Evolutionary conservation across 2,888 invertebrate genomes (phyloP).

Genomic region (Heteromurus nitidus): DNA sequence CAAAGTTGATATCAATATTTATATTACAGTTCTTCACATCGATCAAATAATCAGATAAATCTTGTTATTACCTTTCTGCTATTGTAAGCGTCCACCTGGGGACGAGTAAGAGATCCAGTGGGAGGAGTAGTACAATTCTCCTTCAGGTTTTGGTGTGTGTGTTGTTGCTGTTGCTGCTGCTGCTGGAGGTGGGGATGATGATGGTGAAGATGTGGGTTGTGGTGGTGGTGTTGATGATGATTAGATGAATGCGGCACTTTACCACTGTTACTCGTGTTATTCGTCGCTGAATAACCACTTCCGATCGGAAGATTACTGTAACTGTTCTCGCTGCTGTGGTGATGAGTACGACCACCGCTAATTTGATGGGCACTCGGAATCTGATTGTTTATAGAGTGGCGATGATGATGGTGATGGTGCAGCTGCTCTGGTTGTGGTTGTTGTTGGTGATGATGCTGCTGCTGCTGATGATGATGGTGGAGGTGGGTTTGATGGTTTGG

Average conservation of each 20-base stretch:
- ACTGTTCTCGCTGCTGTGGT: slow-evolving; percentile 1
- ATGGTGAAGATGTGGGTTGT: not conserved
- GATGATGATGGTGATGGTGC: slow-evolving; percentile 20
- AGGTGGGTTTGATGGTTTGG: slow-evolving; percentile 13
- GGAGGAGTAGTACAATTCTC: not conserved
- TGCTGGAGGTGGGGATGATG: not conserved
- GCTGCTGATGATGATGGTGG: slow-evolving; percentile 19
- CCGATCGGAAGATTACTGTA: slow-evolving; percentile 33
- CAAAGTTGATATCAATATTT: not conserved
- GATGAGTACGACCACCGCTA: not conserved
- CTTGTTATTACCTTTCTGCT: slow-evolving; percentile 29
- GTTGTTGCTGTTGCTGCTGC: not conserved
- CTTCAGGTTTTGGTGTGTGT: no score
- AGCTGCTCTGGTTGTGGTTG: not conserved
- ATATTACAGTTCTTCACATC: no score
- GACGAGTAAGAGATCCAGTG: slow-evolving; percentile 3
- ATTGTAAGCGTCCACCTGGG: slow-evolving; percentile 1
- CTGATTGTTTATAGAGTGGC: slow-evolving; percentile 25
- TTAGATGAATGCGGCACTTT: slow-evolving; percentile 3
- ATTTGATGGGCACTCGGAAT: not conserved
- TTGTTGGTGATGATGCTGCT: slow-evolving; percentile 20
- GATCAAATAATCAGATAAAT: no score
- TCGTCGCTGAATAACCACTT: slow-evolving; percentile 9
- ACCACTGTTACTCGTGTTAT: slow-evolving; percentile 8
- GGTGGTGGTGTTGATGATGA: slow-evolving; percentile 22